Evolutionary conservation across 2,888 invertebrate genomes (phyloP).

Genomic region (Amphipyra tragopoginis): DNA sequence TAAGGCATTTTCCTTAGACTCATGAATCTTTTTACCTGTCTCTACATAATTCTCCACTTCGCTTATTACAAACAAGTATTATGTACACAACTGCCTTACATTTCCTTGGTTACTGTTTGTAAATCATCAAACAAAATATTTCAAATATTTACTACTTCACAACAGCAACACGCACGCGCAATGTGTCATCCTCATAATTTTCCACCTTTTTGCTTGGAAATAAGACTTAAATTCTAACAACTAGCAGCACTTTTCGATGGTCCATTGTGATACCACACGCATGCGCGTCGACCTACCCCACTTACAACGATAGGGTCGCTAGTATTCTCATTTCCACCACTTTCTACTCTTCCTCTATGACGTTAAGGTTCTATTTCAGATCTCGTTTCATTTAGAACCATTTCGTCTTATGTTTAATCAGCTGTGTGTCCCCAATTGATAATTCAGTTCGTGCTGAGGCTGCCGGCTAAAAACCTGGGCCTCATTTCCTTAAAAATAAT

Average conservation of each 20-base stretch:
- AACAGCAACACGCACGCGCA: conserved; percentile 74
- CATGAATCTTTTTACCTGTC: conserved; percentile 16
- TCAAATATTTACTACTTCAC: conserved; percentile 74
- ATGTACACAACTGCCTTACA: conserved; percentile 70
- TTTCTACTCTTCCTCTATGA: conserved; percentile 70
- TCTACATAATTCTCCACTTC: conserved; percentile 12
- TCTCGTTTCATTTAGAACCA: conserved; percentile 68
- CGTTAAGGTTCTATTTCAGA: conserved; percentile 75
- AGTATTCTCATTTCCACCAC: conserved; percentile 57
- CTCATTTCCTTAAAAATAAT: conserved; percentile 57
- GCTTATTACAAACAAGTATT: conserved; percentile 46
- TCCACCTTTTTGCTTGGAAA: conserved; percentile 50
- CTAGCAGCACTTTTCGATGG: conserved; percentile 63
- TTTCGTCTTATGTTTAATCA: conserved; percentile 82
- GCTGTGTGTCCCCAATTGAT: conserved; percentile 86
- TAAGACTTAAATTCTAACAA: conserved; percentile 61
- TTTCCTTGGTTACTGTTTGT: conserved; percentile 77
- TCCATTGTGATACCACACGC: conserved; percentile 74
- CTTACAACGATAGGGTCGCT: conserved; percentile 72
- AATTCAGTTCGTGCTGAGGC: conserved; percentile 83
- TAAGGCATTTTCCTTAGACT: conserved; percentile 9
- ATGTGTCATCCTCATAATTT: conserved; percentile 34
- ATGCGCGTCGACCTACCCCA: conserved; percentile 78
- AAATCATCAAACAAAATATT: conserved; percentile 77
- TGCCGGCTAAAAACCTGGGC: conserved; percentile 75